Evolutionary conservation across 2,888 invertebrate species (phyloP).

Genomic region (Tenthredo distinguenda): DNA sequence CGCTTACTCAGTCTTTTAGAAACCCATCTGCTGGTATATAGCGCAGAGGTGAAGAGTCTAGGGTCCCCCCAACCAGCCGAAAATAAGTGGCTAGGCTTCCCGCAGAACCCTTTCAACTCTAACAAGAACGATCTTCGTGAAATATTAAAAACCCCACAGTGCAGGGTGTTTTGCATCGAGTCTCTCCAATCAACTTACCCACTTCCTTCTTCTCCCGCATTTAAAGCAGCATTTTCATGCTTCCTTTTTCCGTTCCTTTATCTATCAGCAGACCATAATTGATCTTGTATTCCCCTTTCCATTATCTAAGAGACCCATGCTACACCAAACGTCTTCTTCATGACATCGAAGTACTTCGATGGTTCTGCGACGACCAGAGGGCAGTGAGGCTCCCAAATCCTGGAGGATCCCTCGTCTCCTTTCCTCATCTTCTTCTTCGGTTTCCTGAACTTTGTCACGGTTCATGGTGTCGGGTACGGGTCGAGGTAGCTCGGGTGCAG

Average conservation of each 20-base stretch:
- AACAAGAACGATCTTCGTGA: neutral
- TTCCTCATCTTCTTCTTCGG: neutral
- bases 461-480: neutral
- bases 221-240: neutral
- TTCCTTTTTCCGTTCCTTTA: neutral
- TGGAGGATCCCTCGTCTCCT: neutral
- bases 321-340: no score
- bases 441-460: neutral
- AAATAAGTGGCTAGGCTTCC: neutral
- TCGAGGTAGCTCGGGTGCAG: neutral
- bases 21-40: neutral
- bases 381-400: neutral
- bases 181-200: neutral
- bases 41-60: neutral
- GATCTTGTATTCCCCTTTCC: neutral
- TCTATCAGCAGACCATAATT: neutral
- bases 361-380: neutral
- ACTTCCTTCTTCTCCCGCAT: neutral
- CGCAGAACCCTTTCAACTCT: slow-evolving; percentile 7
- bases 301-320: no score
- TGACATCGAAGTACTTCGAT: neutral
- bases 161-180: neutral
- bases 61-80: neutral
- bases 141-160: neutral
- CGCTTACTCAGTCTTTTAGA: neutral